Evolutionary conservation across 2,888 invertebrate species (phyloP).

Genomic region (Folsomia candida): DNA sequence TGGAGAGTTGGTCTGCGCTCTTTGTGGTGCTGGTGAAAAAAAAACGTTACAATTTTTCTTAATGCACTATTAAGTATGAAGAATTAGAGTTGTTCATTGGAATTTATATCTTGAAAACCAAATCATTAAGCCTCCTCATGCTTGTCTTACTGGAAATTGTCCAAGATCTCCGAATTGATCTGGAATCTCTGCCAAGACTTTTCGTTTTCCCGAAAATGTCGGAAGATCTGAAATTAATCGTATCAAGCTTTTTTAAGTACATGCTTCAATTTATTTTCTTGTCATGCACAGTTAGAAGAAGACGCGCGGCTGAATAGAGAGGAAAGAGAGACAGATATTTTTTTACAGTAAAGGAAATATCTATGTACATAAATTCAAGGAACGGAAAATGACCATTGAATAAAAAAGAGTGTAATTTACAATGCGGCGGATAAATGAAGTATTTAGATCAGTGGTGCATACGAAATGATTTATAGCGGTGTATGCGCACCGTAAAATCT

Average conservation of each 20-base stretch:
- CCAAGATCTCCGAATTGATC: conserved; percentile 47
- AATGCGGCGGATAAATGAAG: not conserved
- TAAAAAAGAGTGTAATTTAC: not conserved
- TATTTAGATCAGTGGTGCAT: conserved; percentile 6
- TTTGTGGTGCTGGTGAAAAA: conserved; percentile 40
- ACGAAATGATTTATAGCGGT: not conserved
- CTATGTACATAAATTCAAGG: too few species aligned
- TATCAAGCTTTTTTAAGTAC: too few species aligned
- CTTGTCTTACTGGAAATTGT: conserved; percentile 47
- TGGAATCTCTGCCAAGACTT: conserved; percentile 41
- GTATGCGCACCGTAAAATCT: not conserved
- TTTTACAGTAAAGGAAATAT: too few species aligned
- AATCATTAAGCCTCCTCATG: too few species aligned
- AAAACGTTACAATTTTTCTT: not conserved
- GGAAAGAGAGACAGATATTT: too few species aligned
- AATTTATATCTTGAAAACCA: too few species aligned
- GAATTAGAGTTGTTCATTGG: too few species aligned
- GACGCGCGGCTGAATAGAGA: not conserved
- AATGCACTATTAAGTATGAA: not conserved
- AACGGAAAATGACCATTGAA: not conserved
- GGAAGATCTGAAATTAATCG: conserved; percentile 31
- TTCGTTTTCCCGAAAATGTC: conserved; percentile 37
- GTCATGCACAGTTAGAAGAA: too few species aligned
- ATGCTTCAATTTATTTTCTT: too few species aligned
- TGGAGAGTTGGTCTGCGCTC: conserved; percentile 45